Base-by-base conservation (phyloP, 2,797 vertebrate species). In the Enteromius thamalakanensis region DNA sequence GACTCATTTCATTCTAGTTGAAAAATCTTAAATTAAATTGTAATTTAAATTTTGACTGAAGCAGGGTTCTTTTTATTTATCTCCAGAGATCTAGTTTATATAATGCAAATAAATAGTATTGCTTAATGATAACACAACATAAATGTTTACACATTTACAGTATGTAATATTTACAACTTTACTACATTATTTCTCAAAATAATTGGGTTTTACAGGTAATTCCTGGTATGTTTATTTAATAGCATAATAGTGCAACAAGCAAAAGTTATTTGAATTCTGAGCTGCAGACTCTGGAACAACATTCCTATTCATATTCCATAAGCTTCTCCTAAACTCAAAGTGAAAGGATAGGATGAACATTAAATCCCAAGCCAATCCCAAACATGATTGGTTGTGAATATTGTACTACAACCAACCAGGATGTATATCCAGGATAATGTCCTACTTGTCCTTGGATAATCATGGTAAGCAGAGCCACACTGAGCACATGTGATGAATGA, bases 321-420 rank as follows among this genome's bases (percentile, higher is more conserved):
- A 74, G 6, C 32, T 75, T 14, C 49, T n/a, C 72, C 21, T 75
- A 23, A 75, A 75, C 23, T 60, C 53, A 19, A 76, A 76, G 51
- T 53, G 6, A 76, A 76, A 60, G 26, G 53, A 6, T 60, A 26
- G 34, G 34, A 42, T 10, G 23, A 60, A 76, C 40, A n/a, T 60
- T 60, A 58, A 60, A 1, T 34, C 60, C 45, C 62, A 67, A 67
- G 42, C 62, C 45, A 49, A 67, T 32, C 29, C 76, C 62, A 79
- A 79, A 37, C n/a, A 40, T 40, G 64, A 79, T 17, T 53, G 47
- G 64, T 19, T 26, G 26, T 26, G 26, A 49, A 65, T 49, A 29
- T 78, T 78, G 26, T 37, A 32, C 26, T 17, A 14, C 40, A 29
- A n/a, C 40, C 26, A 49, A 78, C 42, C 17, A 49, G 76, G 10